These are phyloP conservation scores for Asteroscopus sphinx DNA, from an alignment of 2,888 invertebrate species.

Conservation along the genomic window DNA sequence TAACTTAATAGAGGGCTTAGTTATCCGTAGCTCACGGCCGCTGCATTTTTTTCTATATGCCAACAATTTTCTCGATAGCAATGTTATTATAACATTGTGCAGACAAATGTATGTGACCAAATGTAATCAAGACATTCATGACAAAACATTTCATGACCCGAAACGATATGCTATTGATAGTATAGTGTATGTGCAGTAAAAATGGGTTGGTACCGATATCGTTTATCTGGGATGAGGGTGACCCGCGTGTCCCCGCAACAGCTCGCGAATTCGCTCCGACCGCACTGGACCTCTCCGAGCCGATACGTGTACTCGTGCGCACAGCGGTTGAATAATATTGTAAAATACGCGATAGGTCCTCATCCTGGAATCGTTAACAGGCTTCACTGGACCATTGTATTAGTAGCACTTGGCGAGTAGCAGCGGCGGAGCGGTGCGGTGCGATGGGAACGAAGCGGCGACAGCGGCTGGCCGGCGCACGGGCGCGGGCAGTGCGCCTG, in stretches of 20 bases:
- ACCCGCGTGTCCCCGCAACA: slow-evolving; percentile 79
- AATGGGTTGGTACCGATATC: slow-evolving; percentile 83
- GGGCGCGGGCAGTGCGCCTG: slow-evolving; percentile 82
- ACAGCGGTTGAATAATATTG: slow-evolving; percentile 64
- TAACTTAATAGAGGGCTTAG: slow-evolving; percentile 25
- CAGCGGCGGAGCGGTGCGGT: slow-evolving; percentile 82
- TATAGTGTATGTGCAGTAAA: slow-evolving; percentile 37
- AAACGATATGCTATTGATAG: slow-evolving; percentile 1
- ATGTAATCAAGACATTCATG: slow-evolving; percentile 2
- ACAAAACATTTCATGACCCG: slow-evolving; percentile 1
- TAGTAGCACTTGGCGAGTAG: slow-evolving; percentile 68
- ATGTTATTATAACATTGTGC: background rate
- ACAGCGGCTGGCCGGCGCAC: slow-evolving; percentile 65
- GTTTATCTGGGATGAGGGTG: slow-evolving; percentile 77
- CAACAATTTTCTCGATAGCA: slow-evolving; percentile 4
- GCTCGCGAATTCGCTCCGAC: slow-evolving; percentile 85
- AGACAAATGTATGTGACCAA: background rate
- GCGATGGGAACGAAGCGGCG: slow-evolving; percentile 84
- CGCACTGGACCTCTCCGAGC: slow-evolving; percentile 88
- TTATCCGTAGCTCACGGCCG: slow-evolving; percentile 21
- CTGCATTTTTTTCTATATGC: slow-evolving; percentile 10
- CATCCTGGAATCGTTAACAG: slow-evolving; percentile 66
- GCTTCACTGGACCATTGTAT: slow-evolving; percentile 67
- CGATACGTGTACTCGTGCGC: slow-evolving; percentile 76
- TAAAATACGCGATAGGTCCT: slow-evolving; percentile 69